phyloP scores from a whole-genome alignment of 2,888 invertebrate species.

The Sylvicola fuscatus region DNA sequence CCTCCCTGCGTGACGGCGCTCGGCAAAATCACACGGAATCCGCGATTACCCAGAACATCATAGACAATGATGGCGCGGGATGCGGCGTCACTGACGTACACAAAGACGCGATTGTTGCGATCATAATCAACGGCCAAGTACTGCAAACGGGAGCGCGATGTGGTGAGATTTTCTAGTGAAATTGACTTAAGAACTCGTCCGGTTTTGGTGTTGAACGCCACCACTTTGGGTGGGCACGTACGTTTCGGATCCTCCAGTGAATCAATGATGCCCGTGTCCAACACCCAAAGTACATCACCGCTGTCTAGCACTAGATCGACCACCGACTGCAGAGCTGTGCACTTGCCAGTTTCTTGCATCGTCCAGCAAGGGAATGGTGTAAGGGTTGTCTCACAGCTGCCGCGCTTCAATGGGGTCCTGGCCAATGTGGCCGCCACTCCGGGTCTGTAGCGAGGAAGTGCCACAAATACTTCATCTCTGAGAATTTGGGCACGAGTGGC shows the following conservation, averaged over 20 bases:
- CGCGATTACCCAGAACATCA: slow-evolving; percentile 28
- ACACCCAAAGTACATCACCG: slow-evolving; percentile 34
- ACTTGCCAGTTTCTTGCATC: slow-evolving; percentile 47
- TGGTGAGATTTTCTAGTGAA: slow-evolving; percentile 30
- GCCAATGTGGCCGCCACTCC: slow-evolving; percentile 40
- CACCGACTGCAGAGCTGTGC: slow-evolving; percentile 46
- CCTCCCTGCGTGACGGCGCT: slow-evolving; percentile 24
- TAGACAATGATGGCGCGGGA: slow-evolving; percentile 28
- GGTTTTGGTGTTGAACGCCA: slow-evolving; percentile 33
- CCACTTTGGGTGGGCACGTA: slow-evolving; percentile 36
- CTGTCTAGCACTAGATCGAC: slow-evolving; percentile 41
- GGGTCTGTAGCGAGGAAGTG: slow-evolving; percentile 35
- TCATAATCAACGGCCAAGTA: slow-evolving; percentile 36
- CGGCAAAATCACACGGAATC: slow-evolving; percentile 36
- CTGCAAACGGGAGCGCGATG: slow-evolving; percentile 31
- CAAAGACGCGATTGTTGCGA: slow-evolving; percentile 25
- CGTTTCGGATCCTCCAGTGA: slow-evolving; percentile 34
- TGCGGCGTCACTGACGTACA: slow-evolving; percentile 21
- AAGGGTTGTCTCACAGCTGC: slow-evolving; percentile 28
- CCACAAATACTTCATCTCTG: slow-evolving; percentile 33
- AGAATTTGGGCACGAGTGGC: slow-evolving; percentile 37
- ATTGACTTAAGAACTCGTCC: slow-evolving; percentile 35
- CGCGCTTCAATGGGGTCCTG: slow-evolving; percentile 29
- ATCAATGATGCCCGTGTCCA: slow-evolving; percentile 37
- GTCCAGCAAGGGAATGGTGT: slow-evolving; percentile 46